These are phyloP conservation scores for Cynocephalus volans DNA, from an alignment of 2,113 vertebrate genomes.

Conservation along the genomic window DNA sequence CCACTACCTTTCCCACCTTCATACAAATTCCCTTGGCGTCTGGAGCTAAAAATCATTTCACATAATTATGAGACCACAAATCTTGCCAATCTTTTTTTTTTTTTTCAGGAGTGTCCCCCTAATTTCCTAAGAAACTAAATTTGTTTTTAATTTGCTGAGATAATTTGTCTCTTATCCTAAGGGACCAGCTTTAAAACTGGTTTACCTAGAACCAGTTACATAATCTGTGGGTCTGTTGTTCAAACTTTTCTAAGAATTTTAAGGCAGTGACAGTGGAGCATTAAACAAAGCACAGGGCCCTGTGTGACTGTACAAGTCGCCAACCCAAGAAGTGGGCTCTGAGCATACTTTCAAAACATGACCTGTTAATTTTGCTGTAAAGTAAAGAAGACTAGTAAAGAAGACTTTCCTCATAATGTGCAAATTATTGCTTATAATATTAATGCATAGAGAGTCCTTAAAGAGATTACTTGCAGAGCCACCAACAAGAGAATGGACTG, in stretches of 20 bases:
- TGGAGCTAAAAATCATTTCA: background rate
- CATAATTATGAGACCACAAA: background rate
- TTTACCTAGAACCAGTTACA: background rate
- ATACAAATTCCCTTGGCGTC: background rate
- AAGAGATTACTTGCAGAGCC: background rate
- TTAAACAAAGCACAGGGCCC: no score
- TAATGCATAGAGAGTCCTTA: background rate
- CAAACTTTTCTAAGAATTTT: background rate
- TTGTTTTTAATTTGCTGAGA: background rate
- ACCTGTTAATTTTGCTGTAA: background rate
- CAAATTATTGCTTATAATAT: background rate
- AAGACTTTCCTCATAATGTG: background rate
- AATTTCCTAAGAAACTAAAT: background rate
- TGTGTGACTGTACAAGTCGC: background rate
- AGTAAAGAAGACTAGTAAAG: background rate
- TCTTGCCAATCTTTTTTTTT: background rate
- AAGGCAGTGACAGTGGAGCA: background rate
- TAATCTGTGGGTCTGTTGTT: background rate
- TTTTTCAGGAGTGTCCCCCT: background rate
- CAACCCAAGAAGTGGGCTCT: background rate
- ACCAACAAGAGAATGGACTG: background rate
- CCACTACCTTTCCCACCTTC: background rate
- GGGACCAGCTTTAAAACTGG: background rate
- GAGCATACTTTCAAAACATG: background rate
- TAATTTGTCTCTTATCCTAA: background rate